phyloP scores from a whole-genome alignment of 2,113 vertebrate genomes.

The Paramisgurnus dabryanus region DNA sequence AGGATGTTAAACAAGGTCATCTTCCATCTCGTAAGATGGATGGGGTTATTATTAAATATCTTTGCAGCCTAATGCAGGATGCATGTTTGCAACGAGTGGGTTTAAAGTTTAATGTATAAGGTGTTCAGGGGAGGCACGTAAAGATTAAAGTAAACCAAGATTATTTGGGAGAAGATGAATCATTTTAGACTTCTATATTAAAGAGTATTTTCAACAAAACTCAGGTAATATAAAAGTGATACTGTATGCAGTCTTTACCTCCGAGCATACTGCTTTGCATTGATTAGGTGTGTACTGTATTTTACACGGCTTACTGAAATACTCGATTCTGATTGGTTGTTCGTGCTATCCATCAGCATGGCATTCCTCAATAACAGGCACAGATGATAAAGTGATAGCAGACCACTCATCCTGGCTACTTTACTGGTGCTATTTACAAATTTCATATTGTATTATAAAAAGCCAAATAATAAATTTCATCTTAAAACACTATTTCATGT shows the following conservation, averaged over 20 bases:
- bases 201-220: slow-evolving; percentile 1
- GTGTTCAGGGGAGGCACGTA: slow-evolving; percentile 26
- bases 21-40: slow-evolving; percentile 44
- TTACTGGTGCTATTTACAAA: too few species aligned
- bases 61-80: slow-evolving; percentile 45
- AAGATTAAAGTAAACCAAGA: slow-evolving; percentile 1
- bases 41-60: slow-evolving; percentile 46
- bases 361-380: too few species aligned
- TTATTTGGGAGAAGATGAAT: slow-evolving; percentile 3
- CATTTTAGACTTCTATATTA: background rate
- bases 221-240: background rate
- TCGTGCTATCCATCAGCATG: too few species aligned
- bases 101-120: slow-evolving; percentile 53
- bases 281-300: background rate
- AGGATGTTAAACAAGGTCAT: slow-evolving; percentile 44
- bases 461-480: too few species aligned
- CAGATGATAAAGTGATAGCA: too few species aligned
- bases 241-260: background rate
- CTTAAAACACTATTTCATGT: too few species aligned
- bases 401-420: too few species aligned
- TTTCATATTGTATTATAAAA: too few species aligned
- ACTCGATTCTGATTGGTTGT: too few species aligned
- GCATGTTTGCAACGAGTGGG: slow-evolving; percentile 46
- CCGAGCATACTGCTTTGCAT: background rate
- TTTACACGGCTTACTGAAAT: background rate